Evolutionary conservation across 1,140 invertebrate species (phyloP).

Genomic region (Drosophila kurseongensis): DNA sequence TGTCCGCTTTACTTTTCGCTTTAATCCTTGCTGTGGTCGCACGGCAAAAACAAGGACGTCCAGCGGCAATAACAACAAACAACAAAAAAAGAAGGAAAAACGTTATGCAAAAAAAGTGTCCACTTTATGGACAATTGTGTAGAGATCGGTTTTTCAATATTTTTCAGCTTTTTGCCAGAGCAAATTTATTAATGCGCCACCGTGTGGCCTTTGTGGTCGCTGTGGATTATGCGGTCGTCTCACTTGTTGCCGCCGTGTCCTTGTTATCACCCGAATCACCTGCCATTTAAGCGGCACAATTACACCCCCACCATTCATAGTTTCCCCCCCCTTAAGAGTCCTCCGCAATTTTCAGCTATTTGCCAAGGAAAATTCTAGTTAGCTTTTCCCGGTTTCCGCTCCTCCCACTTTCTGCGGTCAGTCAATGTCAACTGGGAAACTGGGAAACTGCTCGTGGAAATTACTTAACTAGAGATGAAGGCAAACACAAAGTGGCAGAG

Average conservation of each 20-base stretch:
- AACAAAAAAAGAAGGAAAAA: constrained; percentile 11
- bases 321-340: not conserved
- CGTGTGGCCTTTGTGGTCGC: constrained; percentile 72
- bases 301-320: not conserved
- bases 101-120: constrained; percentile 1
- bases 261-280: constrained; percentile 7
- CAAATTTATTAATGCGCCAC: constrained; percentile 73
- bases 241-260: constrained; percentile 62
- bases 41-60: constrained; percentile 44
- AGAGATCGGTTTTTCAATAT: constrained; percentile 80
- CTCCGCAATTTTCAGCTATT: not conserved
- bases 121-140: constrained; percentile 68
- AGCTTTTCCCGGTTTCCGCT: constrained; percentile 1
- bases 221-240: constrained; percentile 77
- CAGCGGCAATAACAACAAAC: constrained; percentile 24
- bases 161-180: constrained; percentile 67
- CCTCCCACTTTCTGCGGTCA: constrained; percentile 23
- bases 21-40: constrained; percentile 80
- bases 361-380: constrained; percentile 13
- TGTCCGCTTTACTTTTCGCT: constrained; percentile 62
- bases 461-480: constrained; percentile 42
- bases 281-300: constrained; percentile 16
- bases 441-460: constrained; percentile 34
- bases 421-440: constrained; percentile 35
- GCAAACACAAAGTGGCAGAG: constrained; percentile 21